Conservation (phyloP, 2,113 vertebrate genomes). For the Stercorarius parasiticus region DNA sequence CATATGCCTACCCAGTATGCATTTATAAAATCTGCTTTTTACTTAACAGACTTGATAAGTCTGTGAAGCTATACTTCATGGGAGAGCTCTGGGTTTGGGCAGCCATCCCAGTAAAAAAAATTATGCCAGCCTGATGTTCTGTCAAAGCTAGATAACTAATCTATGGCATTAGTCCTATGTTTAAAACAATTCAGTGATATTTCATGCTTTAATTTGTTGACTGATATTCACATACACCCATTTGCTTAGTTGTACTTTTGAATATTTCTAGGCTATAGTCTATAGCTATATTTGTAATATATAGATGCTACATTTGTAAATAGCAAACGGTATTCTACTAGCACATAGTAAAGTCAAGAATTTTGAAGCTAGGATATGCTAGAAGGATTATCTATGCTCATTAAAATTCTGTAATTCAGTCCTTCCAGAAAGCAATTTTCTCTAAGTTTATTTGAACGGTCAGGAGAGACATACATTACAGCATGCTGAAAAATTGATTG, state of each 20-base stretch:
- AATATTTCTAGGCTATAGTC: background rate
- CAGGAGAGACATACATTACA: background rate
- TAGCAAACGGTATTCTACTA: background rate
- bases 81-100: background rate
- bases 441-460: background rate
- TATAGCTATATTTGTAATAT: background rate
- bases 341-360: background rate
- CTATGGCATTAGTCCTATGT: background rate
- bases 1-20: background rate
- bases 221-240: accelerated
- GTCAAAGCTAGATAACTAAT: background rate
- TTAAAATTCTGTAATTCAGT: background rate
- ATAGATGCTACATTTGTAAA: background rate
- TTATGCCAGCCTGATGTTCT: background rate
- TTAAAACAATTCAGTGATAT: background rate
- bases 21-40: background rate
- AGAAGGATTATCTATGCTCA: background rate
- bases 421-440: background rate
- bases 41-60: background rate
- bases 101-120: background rate
- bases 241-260: background rate
- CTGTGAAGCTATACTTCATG: background rate
- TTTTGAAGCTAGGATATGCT: background rate
- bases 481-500: background rate
- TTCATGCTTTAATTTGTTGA: background rate